These are phyloP conservation scores for Acleris sparsana DNA, from an alignment of 2,888 invertebrate genomes.

Conservation along the genomic window DNA sequence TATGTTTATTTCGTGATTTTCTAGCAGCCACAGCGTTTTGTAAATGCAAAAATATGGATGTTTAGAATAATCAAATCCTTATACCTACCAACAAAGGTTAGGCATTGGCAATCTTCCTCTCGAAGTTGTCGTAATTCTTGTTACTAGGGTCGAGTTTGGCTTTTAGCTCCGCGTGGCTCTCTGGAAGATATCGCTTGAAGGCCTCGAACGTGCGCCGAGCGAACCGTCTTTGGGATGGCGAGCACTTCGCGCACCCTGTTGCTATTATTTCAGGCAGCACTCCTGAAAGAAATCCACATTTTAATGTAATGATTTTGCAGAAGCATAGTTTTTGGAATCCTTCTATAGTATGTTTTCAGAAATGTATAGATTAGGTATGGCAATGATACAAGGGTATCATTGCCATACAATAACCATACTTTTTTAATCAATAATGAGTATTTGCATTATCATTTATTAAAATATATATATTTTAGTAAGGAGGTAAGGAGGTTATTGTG, in stretches of 20 bases:
- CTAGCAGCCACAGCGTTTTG: not conserved
- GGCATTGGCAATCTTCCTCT: slow-evolving; percentile 66
- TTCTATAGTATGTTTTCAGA: too few species aligned
- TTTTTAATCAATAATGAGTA: too few species aligned
- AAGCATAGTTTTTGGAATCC: too few species aligned
- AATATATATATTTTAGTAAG: too few species aligned
- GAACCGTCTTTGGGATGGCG: slow-evolving; percentile 76
- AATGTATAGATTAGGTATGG: too few species aligned
- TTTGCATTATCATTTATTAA: too few species aligned
- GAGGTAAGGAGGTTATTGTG: too few species aligned
- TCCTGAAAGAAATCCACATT: slow-evolving; percentile 45
- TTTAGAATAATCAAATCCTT: not conserved
- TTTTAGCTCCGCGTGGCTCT: slow-evolving; percentile 84
- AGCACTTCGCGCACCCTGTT: slow-evolving; percentile 62
- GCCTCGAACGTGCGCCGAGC: slow-evolving; percentile 84
- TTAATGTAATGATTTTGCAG: too few species aligned
- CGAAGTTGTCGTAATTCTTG: slow-evolving; percentile 66
- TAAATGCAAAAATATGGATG: too few species aligned
- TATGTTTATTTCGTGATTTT: not conserved
- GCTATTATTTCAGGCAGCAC: slow-evolving; percentile 60
- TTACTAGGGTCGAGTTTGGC: slow-evolving; percentile 87
- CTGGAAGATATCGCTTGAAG: slow-evolving; percentile 84
- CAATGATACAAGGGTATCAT: too few species aligned
- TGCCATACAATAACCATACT: too few species aligned
- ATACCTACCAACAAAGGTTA: slow-evolving; percentile 38